phyloP scores from a whole-genome alignment of 2,113 vertebrate species.

The Acrocephalus arundinaceus region DNA sequence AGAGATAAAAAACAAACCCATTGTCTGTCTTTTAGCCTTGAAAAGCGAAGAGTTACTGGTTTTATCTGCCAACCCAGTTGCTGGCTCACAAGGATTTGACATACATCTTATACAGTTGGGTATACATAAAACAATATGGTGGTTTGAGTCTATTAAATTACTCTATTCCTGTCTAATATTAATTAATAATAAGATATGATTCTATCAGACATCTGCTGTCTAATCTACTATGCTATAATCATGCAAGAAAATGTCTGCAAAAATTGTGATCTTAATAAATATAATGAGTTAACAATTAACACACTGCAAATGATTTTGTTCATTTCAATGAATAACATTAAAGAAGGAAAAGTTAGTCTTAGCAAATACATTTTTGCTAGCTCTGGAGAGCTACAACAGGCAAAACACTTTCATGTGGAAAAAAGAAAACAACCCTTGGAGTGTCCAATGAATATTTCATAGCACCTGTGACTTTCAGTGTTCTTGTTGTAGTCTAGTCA shows the following conservation, averaged over 20 bases:
- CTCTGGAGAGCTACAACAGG: background rate
- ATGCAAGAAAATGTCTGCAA: background rate
- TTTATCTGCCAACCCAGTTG: background rate
- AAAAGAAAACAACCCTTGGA: slow-evolving; percentile 21
- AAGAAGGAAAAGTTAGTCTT: background rate
- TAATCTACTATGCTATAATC: background rate
- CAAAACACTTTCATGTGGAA: background rate
- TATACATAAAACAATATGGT: background rate
- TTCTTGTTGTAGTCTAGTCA: slow-evolving; percentile 14
- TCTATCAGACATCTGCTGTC: background rate
- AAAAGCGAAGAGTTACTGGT: background rate
- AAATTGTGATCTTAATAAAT: background rate
- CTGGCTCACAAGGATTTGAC: background rate
- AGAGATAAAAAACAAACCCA: background rate
- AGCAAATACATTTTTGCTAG: background rate
- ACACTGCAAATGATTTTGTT: background rate
- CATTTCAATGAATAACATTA: background rate
- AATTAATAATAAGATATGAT: background rate
- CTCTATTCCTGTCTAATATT: background rate
- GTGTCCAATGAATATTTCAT: slow-evolving; percentile 56
- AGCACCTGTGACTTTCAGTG: background rate
- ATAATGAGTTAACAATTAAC: background rate
- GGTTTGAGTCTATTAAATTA: background rate
- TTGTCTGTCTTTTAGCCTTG: background rate
- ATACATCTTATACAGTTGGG: background rate